These are phyloP conservation scores for Allolobophora icterica DNA, from an alignment of 2,888 invertebrate species.

Conservation along the genomic window DNA sequence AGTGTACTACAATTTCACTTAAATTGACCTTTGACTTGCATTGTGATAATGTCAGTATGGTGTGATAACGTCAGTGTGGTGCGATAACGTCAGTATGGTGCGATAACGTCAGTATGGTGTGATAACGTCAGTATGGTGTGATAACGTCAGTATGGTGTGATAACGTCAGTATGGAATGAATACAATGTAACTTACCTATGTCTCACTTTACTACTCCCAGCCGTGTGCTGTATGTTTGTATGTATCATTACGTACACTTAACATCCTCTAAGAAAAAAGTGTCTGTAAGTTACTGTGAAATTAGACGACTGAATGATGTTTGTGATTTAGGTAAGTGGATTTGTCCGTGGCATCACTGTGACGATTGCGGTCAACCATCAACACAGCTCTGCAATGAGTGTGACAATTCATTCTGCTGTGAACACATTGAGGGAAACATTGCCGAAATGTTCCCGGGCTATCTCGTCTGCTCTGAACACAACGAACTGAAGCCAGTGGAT, in stretches of 20 bases:
- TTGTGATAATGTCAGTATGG: too few relatives aligned
- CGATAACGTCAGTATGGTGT: too few relatives aligned
- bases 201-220: too few relatives aligned
- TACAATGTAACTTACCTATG: too few relatives aligned
- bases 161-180: too few relatives aligned
- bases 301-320: background rate
- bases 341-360: conserved; percentile 23
- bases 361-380: background rate
- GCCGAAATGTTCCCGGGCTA: background rate
- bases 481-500: background rate
- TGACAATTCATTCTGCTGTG: background rate
- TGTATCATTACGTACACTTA: background rate
- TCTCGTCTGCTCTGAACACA: background rate
- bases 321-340: background rate
- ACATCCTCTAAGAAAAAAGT: background rate
- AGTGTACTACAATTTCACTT: too few relatives aligned
- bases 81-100: too few relatives aligned
- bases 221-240: background rate
- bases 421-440: background rate
- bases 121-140: too few relatives aligned
- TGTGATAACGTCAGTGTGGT: too few relatives aligned
- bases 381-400: background rate
- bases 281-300: background rate
- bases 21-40: too few relatives aligned
- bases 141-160: too few relatives aligned